Percentiles rank a stretch among this genome's conserved stretches.
Conservation (phyloP, 1,140 invertebrate species). For the Zeugodacus cucurbitae region DNA sequence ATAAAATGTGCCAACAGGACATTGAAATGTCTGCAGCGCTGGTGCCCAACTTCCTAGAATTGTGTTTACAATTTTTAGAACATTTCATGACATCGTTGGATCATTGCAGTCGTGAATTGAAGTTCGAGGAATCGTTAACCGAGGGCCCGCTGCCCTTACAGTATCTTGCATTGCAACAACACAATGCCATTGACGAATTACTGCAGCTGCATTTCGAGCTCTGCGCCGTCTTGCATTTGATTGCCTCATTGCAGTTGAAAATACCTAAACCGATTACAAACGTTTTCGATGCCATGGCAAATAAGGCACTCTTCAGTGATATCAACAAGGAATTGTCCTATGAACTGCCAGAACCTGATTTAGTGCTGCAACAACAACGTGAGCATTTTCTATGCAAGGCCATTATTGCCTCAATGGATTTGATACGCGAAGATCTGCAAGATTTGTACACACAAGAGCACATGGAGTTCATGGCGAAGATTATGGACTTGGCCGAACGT, state of each 20-base stretch:
- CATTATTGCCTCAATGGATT: constrained; percentile 74
- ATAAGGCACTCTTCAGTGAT: constrained; percentile 69
- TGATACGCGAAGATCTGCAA: constrained; percentile 69
- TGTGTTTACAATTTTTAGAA: constrained; percentile 78
- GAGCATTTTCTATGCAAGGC: constrained; percentile 75
- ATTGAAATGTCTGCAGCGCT: constrained; percentile 78
- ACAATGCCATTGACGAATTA: constrained; percentile 78
- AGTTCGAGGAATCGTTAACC: constrained; percentile 78
- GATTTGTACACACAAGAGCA: constrained; percentile 71
- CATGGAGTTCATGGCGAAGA: constrained; percentile 76
- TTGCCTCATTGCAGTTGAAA: constrained; percentile 82
- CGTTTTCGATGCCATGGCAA: constrained; percentile 78
- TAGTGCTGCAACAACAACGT: constrained; percentile 68
- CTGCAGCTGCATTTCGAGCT: constrained; percentile 84
- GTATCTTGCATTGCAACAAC: constrained; percentile 81
- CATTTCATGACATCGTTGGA: constrained; percentile 70
- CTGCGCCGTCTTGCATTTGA: constrained; percentile 79
- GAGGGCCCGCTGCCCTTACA: constrained; percentile 76
- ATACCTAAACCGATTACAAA: constrained; percentile 77
- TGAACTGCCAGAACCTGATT: constrained; percentile 66
- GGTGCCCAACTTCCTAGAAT: constrained; percentile 76
- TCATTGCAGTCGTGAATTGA: constrained; percentile 68
- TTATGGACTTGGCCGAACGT: constrained; percentile 77
- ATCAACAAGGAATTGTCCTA: constrained; percentile 67
- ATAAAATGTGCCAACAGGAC: constrained; percentile 80